Evolutionary conservation across 2,113 vertebrate species (phyloP), one percentile per base, ranked within the genome.

Genomic region (Ranitomeya variabilis): DNA sequence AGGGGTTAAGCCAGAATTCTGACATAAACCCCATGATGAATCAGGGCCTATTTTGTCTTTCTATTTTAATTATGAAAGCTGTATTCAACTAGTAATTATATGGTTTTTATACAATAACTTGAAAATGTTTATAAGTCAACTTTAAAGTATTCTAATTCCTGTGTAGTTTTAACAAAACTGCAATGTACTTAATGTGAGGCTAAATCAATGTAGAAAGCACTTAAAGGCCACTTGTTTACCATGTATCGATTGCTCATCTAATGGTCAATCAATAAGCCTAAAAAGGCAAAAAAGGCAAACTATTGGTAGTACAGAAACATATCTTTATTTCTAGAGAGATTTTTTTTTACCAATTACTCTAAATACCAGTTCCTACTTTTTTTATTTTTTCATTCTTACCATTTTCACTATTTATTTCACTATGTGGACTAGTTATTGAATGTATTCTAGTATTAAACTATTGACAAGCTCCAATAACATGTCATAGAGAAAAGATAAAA

Each of bases 191-290:
- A 64, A 26, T n/a, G 11, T 82, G 59, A 26, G 82, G 15, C 18
- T 84, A 84, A 84, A 84, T 84, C 82, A 84, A 84, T 84, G 37
- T 67, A 84, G 64, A 84, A 71, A 84, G 64, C 82, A 69, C 82
- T 84, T 67, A 69, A 52, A 54, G 45, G 51, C 15, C 66, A 84
- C 64, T 3, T 69, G 82, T 69, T 84, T 71, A 84, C 82, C 15
- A 54, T 18, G 15, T 84, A 84, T 84, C 26, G 82, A 84, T 69
- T 11, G 16, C 3, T 15, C 82, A 84, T 55, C 19, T 67, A 26
- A 69, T 69, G 66, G 45, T 23, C 82, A 84, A 84, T 84, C 82
- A 84, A 84, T 84, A 69, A 55, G 45, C 45, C 64, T 83, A 31
- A 83, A 67, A 67, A 64, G 62, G n/a, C n/a, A 54, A 55, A 69